Evolutionary conservation across 2,113 vertebrate species (phyloP), one percentile per base, ranked within the genome.

Genomic region (Meleagris gallopavo): DNA sequence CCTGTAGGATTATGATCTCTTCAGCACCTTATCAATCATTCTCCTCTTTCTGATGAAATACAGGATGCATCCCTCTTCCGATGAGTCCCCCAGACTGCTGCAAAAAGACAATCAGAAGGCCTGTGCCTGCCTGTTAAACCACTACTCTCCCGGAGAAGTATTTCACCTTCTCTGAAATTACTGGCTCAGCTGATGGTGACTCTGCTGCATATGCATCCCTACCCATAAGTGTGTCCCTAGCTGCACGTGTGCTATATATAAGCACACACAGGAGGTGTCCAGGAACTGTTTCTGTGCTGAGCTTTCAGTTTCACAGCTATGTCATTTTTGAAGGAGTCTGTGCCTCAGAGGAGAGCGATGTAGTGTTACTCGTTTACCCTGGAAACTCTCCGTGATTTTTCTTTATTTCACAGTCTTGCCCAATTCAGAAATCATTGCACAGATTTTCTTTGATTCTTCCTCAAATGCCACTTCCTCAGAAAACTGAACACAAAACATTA

Each of bases 241-340:
- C 61, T 75, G 48, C 1, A 0, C 43, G 15, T 83, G 25, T 67
- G 32, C 69, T 90, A 80, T 85, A 84, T 89, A 83, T 94, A 84
- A 34, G 40, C 48, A 58, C 72, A 54, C 4, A 17, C 76, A 89
- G 67, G 71, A 92, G 83, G 86, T 45, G 43, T 79, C 80, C 84
- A 66, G 88, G 77, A 95, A 69, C 81, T 69, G 58, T 76, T 83
- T 92, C 36, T 71, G 29, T 89, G 81, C 67, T 73, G 43, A 93
- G 86, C 74, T 90, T 90, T 92, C 77, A 78, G 54, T 79, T 94
- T 96, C 81, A 70, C 74, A 89, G 30, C 48, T 87, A 62, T 70
- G 71, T 38, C 8, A 85, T 87, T 91, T 88, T 38, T 86, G 54
- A 34, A 94, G 69, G 67, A 91, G 87, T 93, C 70, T 93, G 36